phyloP scores from a whole-genome alignment of 2,797 vertebrate genomes.

The Fratercula arctica region DNA sequence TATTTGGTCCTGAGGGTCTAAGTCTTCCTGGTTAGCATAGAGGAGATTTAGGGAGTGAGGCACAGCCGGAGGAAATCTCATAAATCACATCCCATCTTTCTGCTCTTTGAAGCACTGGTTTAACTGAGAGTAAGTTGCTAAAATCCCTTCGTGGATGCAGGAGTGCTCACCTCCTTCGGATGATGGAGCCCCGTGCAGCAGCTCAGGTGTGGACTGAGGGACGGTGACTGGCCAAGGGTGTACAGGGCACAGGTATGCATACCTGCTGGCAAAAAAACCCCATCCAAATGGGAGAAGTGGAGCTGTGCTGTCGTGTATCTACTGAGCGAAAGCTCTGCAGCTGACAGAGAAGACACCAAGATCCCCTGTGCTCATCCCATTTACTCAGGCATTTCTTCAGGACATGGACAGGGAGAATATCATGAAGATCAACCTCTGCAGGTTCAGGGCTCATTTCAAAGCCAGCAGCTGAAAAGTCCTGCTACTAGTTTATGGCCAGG shows the following conservation, averaged over 20 bases:
- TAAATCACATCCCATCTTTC: slow-evolving; percentile 1
- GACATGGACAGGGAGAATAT: neutral
- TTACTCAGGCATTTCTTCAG: neutral
- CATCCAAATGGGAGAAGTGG: neutral
- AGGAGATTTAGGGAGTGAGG: neutral
- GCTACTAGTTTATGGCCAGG: neutral
- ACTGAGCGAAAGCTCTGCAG: neutral
- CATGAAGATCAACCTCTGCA: neutral
- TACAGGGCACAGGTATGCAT: accelerated
- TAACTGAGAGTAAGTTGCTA: neutral
- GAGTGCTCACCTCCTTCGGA: accelerated
- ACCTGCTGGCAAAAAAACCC: neutral
- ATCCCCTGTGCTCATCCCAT: neutral
- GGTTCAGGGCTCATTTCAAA: neutral
- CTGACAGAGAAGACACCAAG: neutral
- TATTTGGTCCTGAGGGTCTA: neutral
- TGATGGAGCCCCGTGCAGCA: accelerated
- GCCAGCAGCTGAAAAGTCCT: neutral
- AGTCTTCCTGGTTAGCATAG: neutral
- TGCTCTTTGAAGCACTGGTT: neutral
- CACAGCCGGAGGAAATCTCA: neutral
- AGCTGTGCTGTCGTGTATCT: neutral
- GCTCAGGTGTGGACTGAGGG: neutral
- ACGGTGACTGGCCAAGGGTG: neutral
- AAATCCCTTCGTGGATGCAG: neutral